phyloP scores from a whole-genome alignment of 1,140 invertebrate species.

The Pollicipes pollicipes region DNA sequence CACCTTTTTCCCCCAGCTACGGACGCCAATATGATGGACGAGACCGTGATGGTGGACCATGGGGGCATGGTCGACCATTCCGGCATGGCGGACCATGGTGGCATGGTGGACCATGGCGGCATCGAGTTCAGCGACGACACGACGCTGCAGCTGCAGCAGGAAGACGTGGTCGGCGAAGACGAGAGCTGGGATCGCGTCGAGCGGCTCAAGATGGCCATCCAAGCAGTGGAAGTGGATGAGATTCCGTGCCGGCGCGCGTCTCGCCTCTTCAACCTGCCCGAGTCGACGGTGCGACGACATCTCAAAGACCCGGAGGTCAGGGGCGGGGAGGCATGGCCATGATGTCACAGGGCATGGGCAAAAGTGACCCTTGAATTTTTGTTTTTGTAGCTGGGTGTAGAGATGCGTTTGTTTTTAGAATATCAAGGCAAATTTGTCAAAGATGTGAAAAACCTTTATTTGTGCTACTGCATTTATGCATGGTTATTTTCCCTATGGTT shows the following conservation, averaged over 20 bases:
- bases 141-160: constrained; percentile 1
- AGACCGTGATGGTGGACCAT: not conserved
- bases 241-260: constrained; percentile 3
- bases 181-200: not conserved
- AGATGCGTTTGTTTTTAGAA: no score
- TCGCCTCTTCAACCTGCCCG: constrained; percentile 1
- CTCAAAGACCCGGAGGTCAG: constrained; percentile 3
- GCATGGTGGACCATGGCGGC: not conserved
- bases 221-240: constrained; percentile 2
- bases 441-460: no score
- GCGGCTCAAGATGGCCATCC: constrained; percentile 5
- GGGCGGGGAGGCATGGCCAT: no score
- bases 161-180: not conserved
- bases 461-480: no score
- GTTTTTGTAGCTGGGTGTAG: no score
- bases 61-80: not conserved
- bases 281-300: constrained; percentile 5
- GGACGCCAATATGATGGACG: not conserved
- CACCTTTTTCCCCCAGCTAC: no score
- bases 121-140: not conserved
- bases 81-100: not conserved
- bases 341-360: no score
- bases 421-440: no score
- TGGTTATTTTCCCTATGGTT: no score
- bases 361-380: no score